These are phyloP conservation scores for Gobionotothen gibberifrons DNA, from an alignment of 2,797 vertebrate genomes.

Conservation along the genomic window DNA sequence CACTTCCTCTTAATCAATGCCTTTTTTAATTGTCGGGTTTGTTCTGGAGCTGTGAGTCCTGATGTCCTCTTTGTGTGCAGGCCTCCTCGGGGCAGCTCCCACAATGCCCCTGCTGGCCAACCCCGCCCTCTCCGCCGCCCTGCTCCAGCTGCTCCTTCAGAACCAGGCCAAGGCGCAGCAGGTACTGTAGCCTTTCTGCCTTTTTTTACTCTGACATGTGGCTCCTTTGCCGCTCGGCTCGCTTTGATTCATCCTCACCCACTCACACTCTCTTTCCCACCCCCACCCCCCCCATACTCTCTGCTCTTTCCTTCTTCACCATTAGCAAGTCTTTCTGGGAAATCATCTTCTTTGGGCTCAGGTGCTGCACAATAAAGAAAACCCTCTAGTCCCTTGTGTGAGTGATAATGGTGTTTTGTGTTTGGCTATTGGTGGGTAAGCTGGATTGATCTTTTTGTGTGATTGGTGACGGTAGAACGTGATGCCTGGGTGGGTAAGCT, in stretches of 20 bases:
- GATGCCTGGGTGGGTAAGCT: slow-evolving; percentile 54
- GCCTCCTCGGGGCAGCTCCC: slow-evolving; percentile 90
- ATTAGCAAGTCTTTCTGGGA: slow-evolving; percentile 87
- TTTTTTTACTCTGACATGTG: background rate
- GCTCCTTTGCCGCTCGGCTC: slow-evolving; percentile 11
- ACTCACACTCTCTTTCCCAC: background rate
- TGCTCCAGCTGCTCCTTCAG: slow-evolving; percentile 92
- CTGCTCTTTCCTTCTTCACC: slow-evolving; percentile 63
- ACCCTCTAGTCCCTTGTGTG: slow-evolving; percentile 81
- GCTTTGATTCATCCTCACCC: slow-evolving; percentile 43
- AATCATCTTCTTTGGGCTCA: slow-evolving; percentile 87
- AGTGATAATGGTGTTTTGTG: slow-evolving; percentile 76
- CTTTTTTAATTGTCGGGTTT: background rate
- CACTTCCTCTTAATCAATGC: background rate
- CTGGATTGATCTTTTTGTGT: slow-evolving; percentile 34
- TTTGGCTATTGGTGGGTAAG: slow-evolving; percentile 29
- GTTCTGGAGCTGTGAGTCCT: slow-evolving; percentile 12
- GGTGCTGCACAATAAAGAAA: slow-evolving; percentile 86
- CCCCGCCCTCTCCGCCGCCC: slow-evolving; percentile 88
- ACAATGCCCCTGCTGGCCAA: slow-evolving; percentile 86
- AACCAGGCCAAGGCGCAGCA: slow-evolving; percentile 88
- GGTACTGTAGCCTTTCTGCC: slow-evolving; percentile 75
- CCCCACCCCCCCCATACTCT: slow-evolving; percentile 3
- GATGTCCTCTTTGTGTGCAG: slow-evolving; percentile 67
- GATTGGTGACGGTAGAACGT: slow-evolving; percentile 14